phyloP scores from a whole-genome alignment of 2,888 invertebrate species.

The Spisula solida region DNA sequence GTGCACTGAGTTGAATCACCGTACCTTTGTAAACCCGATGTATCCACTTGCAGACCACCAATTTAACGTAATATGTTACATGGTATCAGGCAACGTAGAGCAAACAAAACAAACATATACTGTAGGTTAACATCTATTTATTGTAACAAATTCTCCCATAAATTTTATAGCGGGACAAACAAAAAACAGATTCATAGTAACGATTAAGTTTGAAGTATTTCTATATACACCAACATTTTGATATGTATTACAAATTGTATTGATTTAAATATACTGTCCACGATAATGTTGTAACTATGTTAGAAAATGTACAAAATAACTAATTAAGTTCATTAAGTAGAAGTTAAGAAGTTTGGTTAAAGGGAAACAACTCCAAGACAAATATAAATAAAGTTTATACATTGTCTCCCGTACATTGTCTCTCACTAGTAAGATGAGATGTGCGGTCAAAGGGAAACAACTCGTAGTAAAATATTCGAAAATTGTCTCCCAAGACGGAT shows the following conservation, averaged over 20 bases:
- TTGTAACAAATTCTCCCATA: constrained; percentile 41
- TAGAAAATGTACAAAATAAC: neutral
- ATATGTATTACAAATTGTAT: neutral
- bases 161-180: constrained; percentile 40
- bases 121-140: constrained; percentile 42
- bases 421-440: neutral
- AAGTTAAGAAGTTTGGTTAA: neutral
- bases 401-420: neutral
- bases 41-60: too few relatives aligned
- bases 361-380: neutral
- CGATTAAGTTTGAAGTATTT: neutral
- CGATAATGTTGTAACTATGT: neutral
- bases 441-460: neutral
- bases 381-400: neutral
- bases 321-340: neutral
- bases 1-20: too few relatives aligned
- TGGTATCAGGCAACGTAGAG: too few relatives aligned
- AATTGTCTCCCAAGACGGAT: neutral
- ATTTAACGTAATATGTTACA: too few relatives aligned
- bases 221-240: constrained; percentile 1
- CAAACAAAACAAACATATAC: too few relatives aligned
- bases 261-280: constrained; percentile 10
- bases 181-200: constrained; percentile 29
- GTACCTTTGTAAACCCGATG: neutral
- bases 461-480: too few relatives aligned